Base-by-base conservation (phyloP, 2,888 invertebrate genomes). In the Hemicrepidius hirtus region DNA sequence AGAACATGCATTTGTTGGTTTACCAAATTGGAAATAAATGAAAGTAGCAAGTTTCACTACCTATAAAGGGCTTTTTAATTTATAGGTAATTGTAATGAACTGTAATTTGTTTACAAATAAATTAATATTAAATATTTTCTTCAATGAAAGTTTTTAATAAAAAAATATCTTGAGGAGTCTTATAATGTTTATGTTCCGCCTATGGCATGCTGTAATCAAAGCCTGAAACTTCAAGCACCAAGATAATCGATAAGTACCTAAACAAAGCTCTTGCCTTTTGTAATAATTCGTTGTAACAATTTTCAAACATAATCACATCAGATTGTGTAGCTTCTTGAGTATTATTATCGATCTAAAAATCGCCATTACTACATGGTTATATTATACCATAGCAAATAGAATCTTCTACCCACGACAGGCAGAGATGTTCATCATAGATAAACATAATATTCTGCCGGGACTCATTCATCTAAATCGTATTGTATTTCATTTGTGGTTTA, bases 391-490 rank as follows among this genome's bases (percentile, higher is more conserved):
- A 13, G 53, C 28, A 32, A 53, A 53, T 53, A 53, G 53, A 53
- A 53, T 53, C 53, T 49, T 53, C 53, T 53, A 53, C 53, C 53
- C 53, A 53, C 53, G 53, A 28, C 28, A 53, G 53, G 24, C 28
- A 53, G 28, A 28, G 53, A 53, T 53, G 53, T 32, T 53, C 53
- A 28, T 53, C 53, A 24, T 21, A 53, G 53, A 53, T 53, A 53
- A 53, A 28, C 53, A 28, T 53, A 53, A 53, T 53, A 53, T 53
- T 50, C 53, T 53, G 28, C 32, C 13, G 10, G 12, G 13, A 32
- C 53, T 53, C 53, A 53, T 53, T 53, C 53, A 53, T 53, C 53
- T 53, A 53, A 53, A 53, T 53, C 53, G 24, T 53, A 53, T 53
- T 53, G 53, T 53, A 28, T 53, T 53, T 53, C 53, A 53, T 28